phyloP scores from a whole-genome alignment of 2,888 invertebrate species.

The Spisula solida region DNA sequence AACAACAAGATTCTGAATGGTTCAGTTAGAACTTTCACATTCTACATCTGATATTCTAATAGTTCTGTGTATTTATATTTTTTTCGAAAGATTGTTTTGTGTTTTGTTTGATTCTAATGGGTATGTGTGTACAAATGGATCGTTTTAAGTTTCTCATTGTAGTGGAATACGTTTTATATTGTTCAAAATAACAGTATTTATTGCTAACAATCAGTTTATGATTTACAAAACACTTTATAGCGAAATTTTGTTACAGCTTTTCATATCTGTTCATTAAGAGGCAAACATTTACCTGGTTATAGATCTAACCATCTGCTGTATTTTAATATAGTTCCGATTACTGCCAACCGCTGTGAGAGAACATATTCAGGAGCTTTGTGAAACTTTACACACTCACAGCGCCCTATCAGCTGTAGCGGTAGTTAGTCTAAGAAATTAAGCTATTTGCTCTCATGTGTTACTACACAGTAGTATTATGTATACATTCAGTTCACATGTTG shows the following conservation, averaged over 20 bases:
- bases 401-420: slow-evolving; percentile 30
- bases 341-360: slow-evolving; percentile 52
- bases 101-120: background rate
- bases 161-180: background rate
- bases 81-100: background rate
- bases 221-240: slow-evolving; percentile 35
- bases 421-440: slow-evolving; percentile 2
- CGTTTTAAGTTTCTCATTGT: slow-evolving; percentile 13
- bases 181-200: slow-evolving; percentile 1
- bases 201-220: slow-evolving; percentile 26
- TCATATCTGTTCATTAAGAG: slow-evolving; percentile 41
- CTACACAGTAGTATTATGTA: background rate
- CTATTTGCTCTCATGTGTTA: slow-evolving; percentile 14
- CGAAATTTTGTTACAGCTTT: slow-evolving; percentile 27
- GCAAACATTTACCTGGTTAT: slow-evolving; percentile 32
- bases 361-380: slow-evolving; percentile 50
- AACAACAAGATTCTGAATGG: too few species aligned
- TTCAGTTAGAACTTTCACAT: too few species aligned
- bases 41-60: background rate
- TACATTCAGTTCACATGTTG: background rate
- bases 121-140: slow-evolving; percentile 1
- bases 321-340: slow-evolving; percentile 67
- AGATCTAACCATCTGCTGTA: slow-evolving; percentile 55
- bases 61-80: background rate
- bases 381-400: slow-evolving; percentile 59